A percentile compares a stretch with the other conserved stretches of the same genome.
Conservation (phyloP, 2,888 invertebrate genomes). For the Nineta flava region DNA sequence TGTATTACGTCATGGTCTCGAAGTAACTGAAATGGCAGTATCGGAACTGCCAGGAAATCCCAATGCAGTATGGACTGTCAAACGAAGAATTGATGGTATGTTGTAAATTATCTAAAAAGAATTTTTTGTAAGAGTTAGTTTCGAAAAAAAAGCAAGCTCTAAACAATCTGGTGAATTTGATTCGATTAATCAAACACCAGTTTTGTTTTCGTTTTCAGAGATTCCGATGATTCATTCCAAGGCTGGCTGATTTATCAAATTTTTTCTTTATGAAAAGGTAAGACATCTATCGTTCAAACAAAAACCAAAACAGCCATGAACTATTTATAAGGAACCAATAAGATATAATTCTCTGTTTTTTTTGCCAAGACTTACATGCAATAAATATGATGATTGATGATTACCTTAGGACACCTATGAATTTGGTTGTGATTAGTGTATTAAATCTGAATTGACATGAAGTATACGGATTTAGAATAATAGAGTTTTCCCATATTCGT, state of each 20-base stretch:
- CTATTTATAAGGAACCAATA: too few relatives aligned
- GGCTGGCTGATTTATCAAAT: neutral
- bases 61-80: conserved; percentile 99
- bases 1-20: conserved; percentile 90
- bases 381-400: too few relatives aligned
- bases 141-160: neutral
- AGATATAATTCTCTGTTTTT: too few relatives aligned
- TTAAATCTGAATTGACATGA: too few relatives aligned
- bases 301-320: neutral
- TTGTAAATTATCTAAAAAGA: conserved; percentile 13
- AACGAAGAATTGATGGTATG: conserved; percentile 90
- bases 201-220: conserved; percentile 71
- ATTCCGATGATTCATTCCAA: conserved; percentile 25
- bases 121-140: neutral
- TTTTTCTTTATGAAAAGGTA: too few relatives aligned
- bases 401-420: too few relatives aligned
- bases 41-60: conserved; percentile 99
- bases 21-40: conserved; percentile 99
- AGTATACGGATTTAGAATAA: too few relatives aligned
- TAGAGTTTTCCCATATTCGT: neutral
- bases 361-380: neutral
- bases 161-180: conserved; percentile 42
- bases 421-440: too few relatives aligned
- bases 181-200: conserved; percentile 68
- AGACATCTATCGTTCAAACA: neutral